phyloP scores from a whole-genome alignment of 2,888 invertebrate species.

The Trichopoda pennipes region DNA sequence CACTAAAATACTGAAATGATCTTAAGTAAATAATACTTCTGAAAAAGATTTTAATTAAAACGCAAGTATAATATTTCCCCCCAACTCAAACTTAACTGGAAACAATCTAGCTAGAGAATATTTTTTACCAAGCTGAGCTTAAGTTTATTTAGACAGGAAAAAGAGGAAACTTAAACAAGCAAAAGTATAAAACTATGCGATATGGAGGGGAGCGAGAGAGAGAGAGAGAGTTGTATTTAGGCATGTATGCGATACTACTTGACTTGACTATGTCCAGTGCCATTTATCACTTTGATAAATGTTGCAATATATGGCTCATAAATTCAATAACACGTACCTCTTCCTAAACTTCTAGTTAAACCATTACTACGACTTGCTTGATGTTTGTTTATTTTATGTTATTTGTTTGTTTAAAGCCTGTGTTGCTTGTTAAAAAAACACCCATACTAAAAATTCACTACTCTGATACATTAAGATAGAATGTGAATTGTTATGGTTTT shows the following conservation, averaged over 20 bases:
- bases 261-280: slow-evolving; percentile 69
- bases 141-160: slow-evolving; percentile 38
- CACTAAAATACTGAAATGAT: slow-evolving; percentile 15
- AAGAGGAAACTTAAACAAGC: slow-evolving; percentile 10
- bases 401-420: slow-evolving; percentile 16
- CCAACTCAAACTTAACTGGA: slow-evolving; percentile 39
- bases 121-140: slow-evolving; percentile 35
- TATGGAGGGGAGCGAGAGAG: slow-evolving; percentile 2
- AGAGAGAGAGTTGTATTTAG: neutral
- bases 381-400: slow-evolving; percentile 23
- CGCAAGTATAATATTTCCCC: slow-evolving; percentile 66
- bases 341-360: slow-evolving; percentile 53
- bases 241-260: slow-evolving; percentile 65
- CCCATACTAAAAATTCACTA: slow-evolving; percentile 51
- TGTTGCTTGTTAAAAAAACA: slow-evolving; percentile 44
- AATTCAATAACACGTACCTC: slow-evolving; percentile 70
- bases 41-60: slow-evolving; percentile 68
- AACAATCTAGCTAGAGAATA: slow-evolving; percentile 47
- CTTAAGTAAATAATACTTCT: slow-evolving; percentile 67
- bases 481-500: slow-evolving; percentile 68
- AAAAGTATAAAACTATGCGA: neutral
- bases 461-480: slow-evolving; percentile 59
- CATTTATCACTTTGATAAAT: slow-evolving; percentile 73
- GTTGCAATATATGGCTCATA: slow-evolving; percentile 70
- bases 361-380: slow-evolving; percentile 36